Evolutionary conservation across 2,888 invertebrate genomes (phyloP).

Genomic region (Pyrrhia umbra): DNA sequence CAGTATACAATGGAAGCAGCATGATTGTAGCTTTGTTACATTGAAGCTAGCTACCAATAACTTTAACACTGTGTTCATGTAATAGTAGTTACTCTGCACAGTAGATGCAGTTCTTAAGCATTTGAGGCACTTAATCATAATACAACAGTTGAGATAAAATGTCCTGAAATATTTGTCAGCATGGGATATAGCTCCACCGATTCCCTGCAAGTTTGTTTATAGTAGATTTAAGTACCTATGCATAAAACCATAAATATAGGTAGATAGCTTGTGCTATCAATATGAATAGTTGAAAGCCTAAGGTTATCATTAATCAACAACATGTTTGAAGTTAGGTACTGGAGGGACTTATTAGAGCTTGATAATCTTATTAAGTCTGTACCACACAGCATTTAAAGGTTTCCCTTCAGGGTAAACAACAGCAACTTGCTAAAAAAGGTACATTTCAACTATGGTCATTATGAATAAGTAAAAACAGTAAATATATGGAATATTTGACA

Average conservation of each 20-base stretch:
- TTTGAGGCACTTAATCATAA: too few species aligned
- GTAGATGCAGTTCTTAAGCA: neutral
- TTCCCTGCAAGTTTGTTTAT: neutral
- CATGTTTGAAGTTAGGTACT: slow-evolving; percentile 31
- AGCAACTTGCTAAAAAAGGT: slow-evolving; percentile 59
- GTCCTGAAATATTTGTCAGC: too few species aligned
- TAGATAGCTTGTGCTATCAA: neutral
- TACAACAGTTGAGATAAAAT: too few species aligned
- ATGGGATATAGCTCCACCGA: too few species aligned
- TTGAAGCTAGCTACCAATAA: neutral
- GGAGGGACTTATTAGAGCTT: slow-evolving; percentile 46
- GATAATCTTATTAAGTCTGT: slow-evolving; percentile 57
- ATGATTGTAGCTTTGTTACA: slow-evolving; percentile 2
- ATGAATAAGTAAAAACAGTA: slow-evolving; percentile 21
- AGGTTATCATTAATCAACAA: slow-evolving; percentile 41
- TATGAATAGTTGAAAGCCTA: slow-evolving; percentile 1
- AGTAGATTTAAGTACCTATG: neutral
- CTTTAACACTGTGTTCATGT: slow-evolving; percentile 2
- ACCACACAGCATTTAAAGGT: slow-evolving; percentile 64
- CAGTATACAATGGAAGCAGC: slow-evolving; percentile 15
- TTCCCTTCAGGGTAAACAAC: slow-evolving; percentile 68
- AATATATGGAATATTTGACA: slow-evolving; percentile 33
- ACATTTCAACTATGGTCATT: slow-evolving; percentile 33
- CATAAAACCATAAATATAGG: neutral
- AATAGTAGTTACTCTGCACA: neutral